Evolutionary conservation across 2,888 invertebrate genomes (phyloP).

Genomic region (Lasius fuliginosus): DNA sequence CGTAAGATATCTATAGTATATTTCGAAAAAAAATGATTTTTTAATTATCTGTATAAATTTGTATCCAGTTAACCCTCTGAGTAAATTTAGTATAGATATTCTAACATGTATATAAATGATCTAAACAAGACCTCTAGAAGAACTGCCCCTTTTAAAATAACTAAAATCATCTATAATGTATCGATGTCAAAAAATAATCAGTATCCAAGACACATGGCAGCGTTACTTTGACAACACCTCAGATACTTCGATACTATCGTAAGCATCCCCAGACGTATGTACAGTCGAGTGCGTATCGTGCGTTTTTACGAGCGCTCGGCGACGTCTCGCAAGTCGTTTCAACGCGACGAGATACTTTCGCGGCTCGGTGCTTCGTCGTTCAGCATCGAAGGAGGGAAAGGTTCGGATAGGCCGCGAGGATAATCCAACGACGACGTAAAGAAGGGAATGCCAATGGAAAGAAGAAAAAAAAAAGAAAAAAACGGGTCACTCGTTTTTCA

Average conservation of each 20-base stretch:
- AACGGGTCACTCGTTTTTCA: slow-evolving; percentile 65
- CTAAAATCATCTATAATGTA: not conserved
- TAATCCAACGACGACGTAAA: slow-evolving; percentile 63
- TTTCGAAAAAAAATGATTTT: not conserved
- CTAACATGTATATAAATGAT: not conserved
- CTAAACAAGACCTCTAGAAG: not conserved
- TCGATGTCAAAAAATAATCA: not conserved
- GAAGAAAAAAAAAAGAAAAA: slow-evolving; percentile 28
- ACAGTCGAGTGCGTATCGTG: slow-evolving; percentile 38
- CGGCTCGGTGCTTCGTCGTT: slow-evolving; percentile 63
- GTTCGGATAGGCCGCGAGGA: slow-evolving; percentile 14
- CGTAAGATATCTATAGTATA: not conserved
- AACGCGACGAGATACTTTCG: slow-evolving; percentile 65
- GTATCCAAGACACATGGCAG: not conserved
- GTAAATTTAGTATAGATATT: not conserved
- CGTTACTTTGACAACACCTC: slow-evolving; percentile 14
- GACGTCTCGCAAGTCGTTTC: slow-evolving; percentile 67
- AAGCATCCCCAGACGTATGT: slow-evolving; percentile 12
- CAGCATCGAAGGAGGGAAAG: slow-evolving; percentile 48
- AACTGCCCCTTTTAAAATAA: not conserved
- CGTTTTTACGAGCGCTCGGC: slow-evolving; percentile 69
- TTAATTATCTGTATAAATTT: no score
- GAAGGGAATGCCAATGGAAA: slow-evolving; percentile 48
- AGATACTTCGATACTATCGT: slow-evolving; percentile 18
- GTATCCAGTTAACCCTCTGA: not conserved